Evolutionary conservation across 2,113 vertebrate species (phyloP).

Genomic region (Plecturocebus donacophilus): DNA sequence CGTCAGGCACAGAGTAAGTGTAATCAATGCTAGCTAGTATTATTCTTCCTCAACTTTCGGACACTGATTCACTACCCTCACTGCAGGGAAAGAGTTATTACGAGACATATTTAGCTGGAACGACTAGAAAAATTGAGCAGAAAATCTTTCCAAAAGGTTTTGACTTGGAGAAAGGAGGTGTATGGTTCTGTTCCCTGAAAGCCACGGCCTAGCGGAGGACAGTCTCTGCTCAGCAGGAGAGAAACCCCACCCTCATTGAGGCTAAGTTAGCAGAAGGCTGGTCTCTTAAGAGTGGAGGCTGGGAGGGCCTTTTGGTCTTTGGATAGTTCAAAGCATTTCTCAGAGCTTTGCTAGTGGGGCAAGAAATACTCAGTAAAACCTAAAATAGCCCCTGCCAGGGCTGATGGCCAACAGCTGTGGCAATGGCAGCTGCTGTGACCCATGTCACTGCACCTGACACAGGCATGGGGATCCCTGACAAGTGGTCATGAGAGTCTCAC

Average conservation of each 20-base stretch:
- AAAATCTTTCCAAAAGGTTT: neutral
- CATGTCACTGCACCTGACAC: neutral
- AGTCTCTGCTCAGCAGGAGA: neutral
- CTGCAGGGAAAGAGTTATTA: neutral
- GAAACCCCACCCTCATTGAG: neutral
- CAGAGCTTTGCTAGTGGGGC: conserved; percentile 22
- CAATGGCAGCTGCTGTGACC: conserved; percentile 27
- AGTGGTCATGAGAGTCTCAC: neutral
- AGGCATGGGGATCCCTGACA: conserved; percentile 21
- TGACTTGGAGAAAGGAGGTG: neutral
- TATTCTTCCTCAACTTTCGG: neutral
- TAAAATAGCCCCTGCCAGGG: conserved; percentile 42
- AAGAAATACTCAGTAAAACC: neutral
- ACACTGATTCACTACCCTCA: no score
- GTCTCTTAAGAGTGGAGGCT: neutral
- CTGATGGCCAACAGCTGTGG: conserved; percentile 61
- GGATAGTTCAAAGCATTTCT: conserved; percentile 71
- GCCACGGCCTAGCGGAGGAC: neutral
- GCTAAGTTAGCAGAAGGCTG: neutral
- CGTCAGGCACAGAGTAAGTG: neutral
- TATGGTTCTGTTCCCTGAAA: neutral
- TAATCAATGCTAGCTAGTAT: neutral
- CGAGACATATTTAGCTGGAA: neutral
- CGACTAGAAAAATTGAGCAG: neutral
- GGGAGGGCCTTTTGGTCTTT: neutral